Conservation (phyloP, 2,113 vertebrate genomes). For the Chaetodon trifascialis region DNA sequence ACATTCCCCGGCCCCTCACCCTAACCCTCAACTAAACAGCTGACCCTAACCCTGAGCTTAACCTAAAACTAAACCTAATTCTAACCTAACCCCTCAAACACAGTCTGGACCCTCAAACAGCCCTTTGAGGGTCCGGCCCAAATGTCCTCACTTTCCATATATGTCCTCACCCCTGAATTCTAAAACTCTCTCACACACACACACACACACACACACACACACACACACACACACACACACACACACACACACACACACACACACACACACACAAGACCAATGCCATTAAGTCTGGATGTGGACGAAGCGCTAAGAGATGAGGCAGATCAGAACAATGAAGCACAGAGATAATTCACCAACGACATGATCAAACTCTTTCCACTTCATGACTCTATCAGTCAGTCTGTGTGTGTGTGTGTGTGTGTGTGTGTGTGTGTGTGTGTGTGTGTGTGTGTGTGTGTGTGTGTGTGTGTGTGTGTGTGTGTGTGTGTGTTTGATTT, state of each 20-base stretch:
- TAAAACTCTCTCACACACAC: neutral
- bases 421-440: neutral
- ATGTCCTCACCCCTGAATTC: too few species aligned
- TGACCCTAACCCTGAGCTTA: too few species aligned
- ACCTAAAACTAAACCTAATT: too few species aligned
- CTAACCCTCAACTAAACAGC: too few species aligned
- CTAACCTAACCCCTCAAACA: too few species aligned
- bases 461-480: neutral
- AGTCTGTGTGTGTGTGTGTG: neutral
- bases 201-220: neutral
- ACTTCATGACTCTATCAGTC: neutral
- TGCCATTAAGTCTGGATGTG: slow-evolving; percentile 12
- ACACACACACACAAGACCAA: slow-evolving; percentile 3
- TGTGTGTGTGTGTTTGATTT: neutral
- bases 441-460: slow-evolving; percentile 4
- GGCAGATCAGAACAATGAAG: slow-evolving; percentile 40
- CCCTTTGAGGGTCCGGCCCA: too few species aligned
- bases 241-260: neutral
- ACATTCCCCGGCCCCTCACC: too few species aligned
- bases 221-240: neutral
- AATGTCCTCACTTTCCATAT: too few species aligned
- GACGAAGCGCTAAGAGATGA: slow-evolving; percentile 4
- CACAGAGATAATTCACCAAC: slow-evolving; percentile 24
- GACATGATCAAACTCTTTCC: slow-evolving; percentile 12
- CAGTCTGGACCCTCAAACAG: too few species aligned